Evolutionary conservation across 2,797 vertebrate species (phyloP).

Genomic region (Otolemur crassicaudatus): DNA sequence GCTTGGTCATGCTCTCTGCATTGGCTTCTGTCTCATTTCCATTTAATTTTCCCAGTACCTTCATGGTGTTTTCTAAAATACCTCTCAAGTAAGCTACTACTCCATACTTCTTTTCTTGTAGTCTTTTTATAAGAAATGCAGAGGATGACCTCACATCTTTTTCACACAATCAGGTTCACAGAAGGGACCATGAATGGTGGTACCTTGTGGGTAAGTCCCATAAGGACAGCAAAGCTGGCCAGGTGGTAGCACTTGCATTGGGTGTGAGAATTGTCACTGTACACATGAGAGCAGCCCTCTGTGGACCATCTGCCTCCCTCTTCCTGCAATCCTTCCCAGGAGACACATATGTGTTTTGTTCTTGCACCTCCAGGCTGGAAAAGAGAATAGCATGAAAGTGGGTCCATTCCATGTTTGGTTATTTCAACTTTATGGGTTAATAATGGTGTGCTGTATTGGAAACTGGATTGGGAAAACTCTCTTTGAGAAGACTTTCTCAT

Average conservation of each 20-base stretch:
- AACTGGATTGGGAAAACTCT: background rate
- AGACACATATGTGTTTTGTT: constrained; percentile 86
- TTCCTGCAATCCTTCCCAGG: constrained; percentile 85
- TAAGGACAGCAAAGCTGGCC: constrained; percentile 92
- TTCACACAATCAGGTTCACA: background rate
- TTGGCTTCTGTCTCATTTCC: background rate
- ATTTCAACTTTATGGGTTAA: background rate
- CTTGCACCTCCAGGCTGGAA: constrained; percentile 25
- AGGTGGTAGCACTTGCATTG: constrained; percentile 90
- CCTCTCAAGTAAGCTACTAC: background rate
- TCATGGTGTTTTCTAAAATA: background rate
- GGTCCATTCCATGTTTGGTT: background rate
- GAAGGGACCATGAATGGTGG: background rate
- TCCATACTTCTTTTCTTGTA: background rate
- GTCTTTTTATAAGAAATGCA: background rate
- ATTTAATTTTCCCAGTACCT: background rate
- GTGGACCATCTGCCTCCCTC: constrained; percentile 87
- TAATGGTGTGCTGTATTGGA: background rate
- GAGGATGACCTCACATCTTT: background rate
- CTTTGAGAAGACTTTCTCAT: background rate
- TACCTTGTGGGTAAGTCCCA: constrained; percentile 84
- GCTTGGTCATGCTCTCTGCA: background rate
- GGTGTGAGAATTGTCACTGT: constrained; percentile 81
- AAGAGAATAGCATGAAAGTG: background rate
- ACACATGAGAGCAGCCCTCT: constrained; percentile 82